Evolutionary conservation across 1,140 invertebrate species (phyloP).

Genomic region (Ceratosolen fusciceps): DNA sequence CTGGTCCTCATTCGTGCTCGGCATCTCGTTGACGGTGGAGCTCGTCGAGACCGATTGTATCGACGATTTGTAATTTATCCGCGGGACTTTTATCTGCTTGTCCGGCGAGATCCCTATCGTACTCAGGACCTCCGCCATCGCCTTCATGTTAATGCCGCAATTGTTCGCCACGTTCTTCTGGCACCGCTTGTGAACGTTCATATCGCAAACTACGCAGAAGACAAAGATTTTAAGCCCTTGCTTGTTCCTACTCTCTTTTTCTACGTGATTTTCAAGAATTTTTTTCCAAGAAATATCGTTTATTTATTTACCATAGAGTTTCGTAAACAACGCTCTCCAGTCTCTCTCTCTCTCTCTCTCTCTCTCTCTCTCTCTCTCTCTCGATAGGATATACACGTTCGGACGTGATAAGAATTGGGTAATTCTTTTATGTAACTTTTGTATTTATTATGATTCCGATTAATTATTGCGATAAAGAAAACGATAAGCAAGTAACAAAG

Average conservation of each 20-base stretch:
- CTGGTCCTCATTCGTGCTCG: conserved; percentile 40
- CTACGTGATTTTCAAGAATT: too few species aligned
- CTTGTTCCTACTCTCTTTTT: too few species aligned
- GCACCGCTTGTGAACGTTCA: conserved; percentile 99
- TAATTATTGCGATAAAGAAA: background rate
- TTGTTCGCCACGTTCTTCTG: conserved; percentile 99
- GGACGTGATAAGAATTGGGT: background rate
- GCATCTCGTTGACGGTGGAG: conserved; percentile 48
- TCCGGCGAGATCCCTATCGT: conserved; percentile 94
- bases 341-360: too few species aligned
- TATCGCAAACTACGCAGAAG: conserved; percentile 85
- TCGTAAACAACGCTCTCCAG: too few species aligned
- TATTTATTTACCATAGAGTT: background rate
- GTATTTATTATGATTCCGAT: background rate
- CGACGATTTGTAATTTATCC: conserved; percentile 64
- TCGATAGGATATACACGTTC: background rate
- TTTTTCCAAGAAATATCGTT: background rate
- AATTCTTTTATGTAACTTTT: background rate
- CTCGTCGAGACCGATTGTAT: conserved; percentile 39
- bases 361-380: too few species aligned
- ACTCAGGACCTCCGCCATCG: conserved; percentile 93
- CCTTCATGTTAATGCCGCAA: conserved; percentile 98
- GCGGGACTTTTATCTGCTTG: conserved; percentile 79
- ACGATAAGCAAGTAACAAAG: too few species aligned
- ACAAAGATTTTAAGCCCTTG: background rate